Evolutionary conservation across 2,888 invertebrate species (phyloP).

Genomic region (Sisyra terminalis): DNA sequence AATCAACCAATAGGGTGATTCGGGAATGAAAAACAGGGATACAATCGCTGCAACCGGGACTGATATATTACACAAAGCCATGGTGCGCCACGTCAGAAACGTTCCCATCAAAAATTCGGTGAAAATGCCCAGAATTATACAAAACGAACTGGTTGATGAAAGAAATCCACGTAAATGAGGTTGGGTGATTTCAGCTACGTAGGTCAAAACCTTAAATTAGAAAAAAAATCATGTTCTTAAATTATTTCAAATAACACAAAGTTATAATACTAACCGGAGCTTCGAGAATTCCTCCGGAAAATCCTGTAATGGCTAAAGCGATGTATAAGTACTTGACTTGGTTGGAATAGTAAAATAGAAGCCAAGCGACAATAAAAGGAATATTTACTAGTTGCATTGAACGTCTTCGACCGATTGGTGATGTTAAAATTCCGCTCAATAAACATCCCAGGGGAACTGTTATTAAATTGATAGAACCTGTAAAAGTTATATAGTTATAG

Average conservation of each 20-base stretch:
- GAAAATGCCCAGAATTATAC: slow-evolving; percentile 59
- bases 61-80: slow-evolving; percentile 47
- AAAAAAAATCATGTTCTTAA: neutral
- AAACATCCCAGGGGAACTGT: slow-evolving; percentile 67
- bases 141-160: slow-evolving; percentile 56
- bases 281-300: slow-evolving; percentile 63
- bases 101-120: slow-evolving; percentile 60
- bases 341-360: slow-evolving; percentile 49
- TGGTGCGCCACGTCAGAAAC: slow-evolving; percentile 50
- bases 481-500: slow-evolving; percentile 13
- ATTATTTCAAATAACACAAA: neutral
- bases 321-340: slow-evolving; percentile 45
- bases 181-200: slow-evolving; percentile 70
- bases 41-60: slow-evolving; percentile 47
- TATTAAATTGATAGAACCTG: slow-evolving; percentile 66
- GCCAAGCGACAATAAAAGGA: slow-evolving; percentile 60
- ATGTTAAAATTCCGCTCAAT: slow-evolving; percentile 52
- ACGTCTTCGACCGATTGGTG: slow-evolving; percentile 50
- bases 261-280: slow-evolving; percentile 44
- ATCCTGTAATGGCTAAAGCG: slow-evolving; percentile 53
- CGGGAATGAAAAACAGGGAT: slow-evolving; percentile 55
- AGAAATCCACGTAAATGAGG: slow-evolving; percentile 60
- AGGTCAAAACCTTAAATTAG: slow-evolving; percentile 48
- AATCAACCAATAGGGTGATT: slow-evolving; percentile 68
- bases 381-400: slow-evolving; percentile 62